Evolutionary conservation across 1,140 invertebrate genomes (phyloP).

Genomic region (Aporrectodea caliginosa): DNA sequence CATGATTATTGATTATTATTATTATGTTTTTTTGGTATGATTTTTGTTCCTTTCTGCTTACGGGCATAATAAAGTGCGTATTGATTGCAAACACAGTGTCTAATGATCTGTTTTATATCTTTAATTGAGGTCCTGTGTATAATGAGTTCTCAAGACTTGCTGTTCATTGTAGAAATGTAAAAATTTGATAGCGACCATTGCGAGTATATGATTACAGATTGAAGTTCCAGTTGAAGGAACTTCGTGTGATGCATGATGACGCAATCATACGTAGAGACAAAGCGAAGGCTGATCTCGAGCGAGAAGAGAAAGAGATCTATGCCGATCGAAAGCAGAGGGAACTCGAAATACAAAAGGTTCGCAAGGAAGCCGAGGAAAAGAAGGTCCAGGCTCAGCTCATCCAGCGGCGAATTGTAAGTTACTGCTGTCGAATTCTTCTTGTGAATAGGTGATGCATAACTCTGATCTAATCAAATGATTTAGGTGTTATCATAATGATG

Average conservation of each 20-base stretch:
- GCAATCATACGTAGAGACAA: constrained; percentile 51
- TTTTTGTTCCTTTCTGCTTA: not conserved
- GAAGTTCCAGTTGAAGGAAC: constrained; percentile 47
- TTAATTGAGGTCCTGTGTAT: no score
- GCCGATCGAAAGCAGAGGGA: constrained; percentile 54
- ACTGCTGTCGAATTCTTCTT: no score
- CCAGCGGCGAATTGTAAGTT: constrained; percentile 53
- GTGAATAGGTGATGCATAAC: no score
- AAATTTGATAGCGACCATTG: no score
- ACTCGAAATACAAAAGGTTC: constrained; percentile 53
- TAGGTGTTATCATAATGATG: no score
- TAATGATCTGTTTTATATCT: not conserved
- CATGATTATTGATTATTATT: no score
- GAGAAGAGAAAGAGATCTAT: constrained; percentile 53
- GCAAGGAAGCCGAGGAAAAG: constrained; percentile 57
- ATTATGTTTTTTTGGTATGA: no score
- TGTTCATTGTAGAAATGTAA: no score
- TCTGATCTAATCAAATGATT: no score
- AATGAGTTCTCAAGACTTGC: no score
- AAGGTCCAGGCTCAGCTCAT: constrained; percentile 55
- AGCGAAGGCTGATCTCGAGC: constrained; percentile 46
- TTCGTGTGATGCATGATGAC: constrained; percentile 53
- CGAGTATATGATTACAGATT: no score
- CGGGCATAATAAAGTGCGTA: not conserved
- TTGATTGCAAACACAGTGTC: not conserved